Percentiles rank a stretch among this genome's conserved stretches.
Conservation (phyloP, 2,113 vertebrate species). For the Boulengeromyrus knoepffleri region DNA sequence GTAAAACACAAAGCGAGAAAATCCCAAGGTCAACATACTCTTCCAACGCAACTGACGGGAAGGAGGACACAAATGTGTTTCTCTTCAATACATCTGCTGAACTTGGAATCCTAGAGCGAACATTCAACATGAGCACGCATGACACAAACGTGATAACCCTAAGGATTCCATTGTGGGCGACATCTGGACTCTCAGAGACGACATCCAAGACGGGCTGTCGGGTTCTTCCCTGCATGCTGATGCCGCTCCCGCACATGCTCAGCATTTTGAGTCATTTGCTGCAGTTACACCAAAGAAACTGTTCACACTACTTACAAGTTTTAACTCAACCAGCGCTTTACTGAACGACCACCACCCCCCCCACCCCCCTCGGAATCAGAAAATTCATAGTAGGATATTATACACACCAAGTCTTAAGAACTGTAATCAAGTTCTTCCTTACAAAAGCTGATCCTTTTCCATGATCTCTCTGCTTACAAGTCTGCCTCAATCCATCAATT, state of each 20-base stretch:
- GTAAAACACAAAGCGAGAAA: background rate
- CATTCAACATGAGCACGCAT: background rate
- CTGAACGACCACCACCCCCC: background rate
- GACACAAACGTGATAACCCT: background rate
- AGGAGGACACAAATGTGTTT: background rate
- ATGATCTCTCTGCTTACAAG: background rate
- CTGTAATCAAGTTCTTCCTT: background rate
- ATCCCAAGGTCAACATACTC: background rate
- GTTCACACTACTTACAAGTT: background rate
- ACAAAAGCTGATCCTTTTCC: background rate
- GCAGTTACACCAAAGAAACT: background rate
- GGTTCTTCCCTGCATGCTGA: background rate
- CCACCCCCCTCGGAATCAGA: background rate
- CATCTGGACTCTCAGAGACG: background rate
- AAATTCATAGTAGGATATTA: background rate
- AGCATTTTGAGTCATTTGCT: background rate
- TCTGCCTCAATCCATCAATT: background rate
- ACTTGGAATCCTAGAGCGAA: background rate
- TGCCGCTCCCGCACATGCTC: background rate
- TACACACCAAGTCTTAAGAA: background rate
- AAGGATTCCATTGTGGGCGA: background rate
- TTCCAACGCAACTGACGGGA: background rate
- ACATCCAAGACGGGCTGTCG: background rate
- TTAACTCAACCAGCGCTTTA: background rate
- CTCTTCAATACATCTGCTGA: background rate